Evolutionary conservation across 2,888 invertebrate genomes (phyloP), one percentile per base, ranked within the genome.

Genomic region (Melieria crassipennis): DNA sequence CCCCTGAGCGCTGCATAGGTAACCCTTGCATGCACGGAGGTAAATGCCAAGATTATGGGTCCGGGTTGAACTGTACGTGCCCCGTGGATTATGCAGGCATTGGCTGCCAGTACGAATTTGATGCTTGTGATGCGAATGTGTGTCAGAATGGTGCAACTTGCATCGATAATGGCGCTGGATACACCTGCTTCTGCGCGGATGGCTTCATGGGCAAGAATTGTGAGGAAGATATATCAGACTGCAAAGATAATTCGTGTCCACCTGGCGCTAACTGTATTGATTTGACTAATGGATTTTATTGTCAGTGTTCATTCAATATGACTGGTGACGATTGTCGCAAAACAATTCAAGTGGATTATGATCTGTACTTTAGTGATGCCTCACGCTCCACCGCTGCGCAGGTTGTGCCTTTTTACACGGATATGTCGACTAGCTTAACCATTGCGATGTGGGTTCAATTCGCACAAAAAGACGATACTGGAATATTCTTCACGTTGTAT

Each of bases 331-430:
- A 97, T 82, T 99, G 99, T 82, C 91, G 97, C 83, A 98, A 98
- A 90, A 93, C 95, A n/a, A 95, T 98, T 79, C 97, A 97, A 87
- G 95, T 97, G n/a, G 97, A 98, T 87, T 99, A 98, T 86, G 98
- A 99, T 84, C 88, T 99, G 9, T 96, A 95, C 90, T 97, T 99
- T 87, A 95, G 96, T 81, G 97, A 98, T 84, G 92, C 94, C 61
- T 89, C 93, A 11, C 92, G 96, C 11, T 96, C 97, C 73, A 95
- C 95, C 79, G 98, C 98, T 5, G 94, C 96, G 43, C 93, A 98
- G 87, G 92, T 96, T 11, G 94, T 98, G 81, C 98, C 98, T 68
- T 97, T 98, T 88, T 92, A 92, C 78, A 93, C 93, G 11, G 91
- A 91, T 4, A 90, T 91, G 13, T 91, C 92, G 70, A 91, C 91